Evolutionary conservation across 2,797 vertebrate species (phyloP).

Genomic region (Lutjanus argentimaculatus): DNA sequence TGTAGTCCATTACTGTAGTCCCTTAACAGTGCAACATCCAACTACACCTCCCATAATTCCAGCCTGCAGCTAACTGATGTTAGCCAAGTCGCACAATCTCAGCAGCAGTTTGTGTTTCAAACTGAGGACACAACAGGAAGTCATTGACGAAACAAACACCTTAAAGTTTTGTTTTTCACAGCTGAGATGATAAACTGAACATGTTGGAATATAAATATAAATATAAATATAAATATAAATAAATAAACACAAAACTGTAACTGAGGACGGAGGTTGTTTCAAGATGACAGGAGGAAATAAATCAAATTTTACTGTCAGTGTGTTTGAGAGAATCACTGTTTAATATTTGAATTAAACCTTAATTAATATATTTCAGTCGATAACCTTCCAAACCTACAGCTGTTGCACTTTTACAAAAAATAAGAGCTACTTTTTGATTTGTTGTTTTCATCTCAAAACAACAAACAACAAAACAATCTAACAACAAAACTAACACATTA

Average conservation of each 20-base stretch:
- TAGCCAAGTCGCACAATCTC: too few relatives aligned
- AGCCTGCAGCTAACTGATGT: background rate
- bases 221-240: background rate
- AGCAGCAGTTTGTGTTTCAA: background rate
- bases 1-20: constrained; percentile 9
- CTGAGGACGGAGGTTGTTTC: background rate
- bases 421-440: too few relatives aligned
- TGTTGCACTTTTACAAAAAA: too few relatives aligned
- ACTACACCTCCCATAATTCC: constrained; percentile 59
- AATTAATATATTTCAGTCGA: background rate
- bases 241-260: background rate
- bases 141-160: background rate
- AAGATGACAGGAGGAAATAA: too few relatives aligned
- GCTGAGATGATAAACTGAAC: background rate
- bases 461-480: too few relatives aligned
- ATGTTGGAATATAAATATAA: too few relatives aligned
- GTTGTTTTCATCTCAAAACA: too few relatives aligned
- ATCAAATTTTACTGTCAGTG: too few relatives aligned
- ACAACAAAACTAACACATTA: too few relatives aligned
- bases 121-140: background rate
- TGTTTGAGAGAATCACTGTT: too few relatives aligned
- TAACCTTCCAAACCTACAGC: background rate
- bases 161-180: background rate
- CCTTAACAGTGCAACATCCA: background rate
- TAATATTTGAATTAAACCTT: too few relatives aligned